phyloP scores from a whole-genome alignment of 2,888 invertebrate species.

The Scaptomyza cyrtandrae region DNA sequence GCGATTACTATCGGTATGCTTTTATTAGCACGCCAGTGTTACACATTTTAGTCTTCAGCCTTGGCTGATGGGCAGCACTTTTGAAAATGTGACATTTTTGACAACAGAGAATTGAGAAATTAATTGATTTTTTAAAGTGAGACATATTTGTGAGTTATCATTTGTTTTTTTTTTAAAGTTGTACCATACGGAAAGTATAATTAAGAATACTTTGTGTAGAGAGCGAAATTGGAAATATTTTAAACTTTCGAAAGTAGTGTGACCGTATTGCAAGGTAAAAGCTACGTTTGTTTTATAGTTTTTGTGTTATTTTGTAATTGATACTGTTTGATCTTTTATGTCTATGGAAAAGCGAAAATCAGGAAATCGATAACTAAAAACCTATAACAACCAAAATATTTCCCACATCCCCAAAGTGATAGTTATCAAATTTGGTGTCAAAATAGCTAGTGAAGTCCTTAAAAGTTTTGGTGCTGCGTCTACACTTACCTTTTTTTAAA shows the following conservation, averaged over 20 bases:
- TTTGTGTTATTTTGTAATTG: not conserved
- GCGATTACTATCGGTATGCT: conserved; percentile 32
- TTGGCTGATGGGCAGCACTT: conserved; percentile 20
- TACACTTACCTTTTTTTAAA: no score
- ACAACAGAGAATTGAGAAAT: not conserved
- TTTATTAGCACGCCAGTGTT: conserved; percentile 34
- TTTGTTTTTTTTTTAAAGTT: not conserved
- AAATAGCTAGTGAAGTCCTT: no score
- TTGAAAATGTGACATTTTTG: not conserved
- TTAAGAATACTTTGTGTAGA: not conserved
- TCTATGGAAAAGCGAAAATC: no score
- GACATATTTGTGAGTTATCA: not conserved
- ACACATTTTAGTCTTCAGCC: conserved; percentile 18
- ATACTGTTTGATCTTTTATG: not conserved
- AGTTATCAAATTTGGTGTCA: no score
- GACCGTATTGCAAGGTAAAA: not conserved
- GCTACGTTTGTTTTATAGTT: not conserved
- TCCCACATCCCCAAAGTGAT: no score
- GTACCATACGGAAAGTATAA: not conserved
- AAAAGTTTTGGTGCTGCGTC: no score
- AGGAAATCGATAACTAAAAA: no score
- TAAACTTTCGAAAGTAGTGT: not conserved
- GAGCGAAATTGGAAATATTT: not conserved
- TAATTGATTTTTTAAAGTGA: not conserved
- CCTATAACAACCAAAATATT: no score